Conservation (phyloP, 2,113 vertebrate genomes). For the Cyprinodon brontotheroides region DNA sequence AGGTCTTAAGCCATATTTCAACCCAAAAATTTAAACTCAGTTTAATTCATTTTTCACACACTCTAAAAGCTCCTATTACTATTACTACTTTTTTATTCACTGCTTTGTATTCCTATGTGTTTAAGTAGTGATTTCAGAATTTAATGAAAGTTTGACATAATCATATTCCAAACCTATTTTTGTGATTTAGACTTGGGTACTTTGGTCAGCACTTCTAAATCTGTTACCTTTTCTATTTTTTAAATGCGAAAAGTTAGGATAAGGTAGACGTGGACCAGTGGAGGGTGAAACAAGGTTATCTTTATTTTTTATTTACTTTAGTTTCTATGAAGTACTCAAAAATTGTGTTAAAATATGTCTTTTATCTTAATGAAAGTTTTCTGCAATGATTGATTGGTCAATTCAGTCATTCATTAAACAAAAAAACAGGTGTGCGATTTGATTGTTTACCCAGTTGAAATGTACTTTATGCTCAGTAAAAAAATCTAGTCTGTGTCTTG, state of each 20-base stretch:
- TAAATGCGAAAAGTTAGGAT: background rate
- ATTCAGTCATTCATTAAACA: too few species aligned
- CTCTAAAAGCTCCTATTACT: too few species aligned
- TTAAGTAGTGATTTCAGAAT: too few species aligned
- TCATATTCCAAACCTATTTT: background rate
- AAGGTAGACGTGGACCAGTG: background rate
- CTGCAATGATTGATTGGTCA: too few species aligned
- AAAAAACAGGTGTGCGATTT: too few species aligned
- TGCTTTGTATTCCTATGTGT: too few species aligned
- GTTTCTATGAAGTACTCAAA: background rate
- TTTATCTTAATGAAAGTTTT: background rate
- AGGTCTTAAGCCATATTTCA: background rate
- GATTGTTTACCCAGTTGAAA: background rate
- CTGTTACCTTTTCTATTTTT: background rate
- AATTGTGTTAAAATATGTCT: background rate
- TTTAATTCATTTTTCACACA: slow-evolving; percentile 6
- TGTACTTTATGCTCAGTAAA: slow-evolving; percentile 5
- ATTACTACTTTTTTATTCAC: too few species aligned
- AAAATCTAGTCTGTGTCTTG: background rate
- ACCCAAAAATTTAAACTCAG: background rate
- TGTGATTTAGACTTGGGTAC: background rate
- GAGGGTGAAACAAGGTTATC: too few species aligned
- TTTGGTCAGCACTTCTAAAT: background rate
- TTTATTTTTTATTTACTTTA: background rate
- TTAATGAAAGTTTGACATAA: too few species aligned